A percentile compares a stretch with the other conserved stretches of the same genome.
These are phyloP conservation scores for Epinephelus coioides DNA, from an alignment of 2,797 vertebrate species.

Conservation along the genomic window DNA sequence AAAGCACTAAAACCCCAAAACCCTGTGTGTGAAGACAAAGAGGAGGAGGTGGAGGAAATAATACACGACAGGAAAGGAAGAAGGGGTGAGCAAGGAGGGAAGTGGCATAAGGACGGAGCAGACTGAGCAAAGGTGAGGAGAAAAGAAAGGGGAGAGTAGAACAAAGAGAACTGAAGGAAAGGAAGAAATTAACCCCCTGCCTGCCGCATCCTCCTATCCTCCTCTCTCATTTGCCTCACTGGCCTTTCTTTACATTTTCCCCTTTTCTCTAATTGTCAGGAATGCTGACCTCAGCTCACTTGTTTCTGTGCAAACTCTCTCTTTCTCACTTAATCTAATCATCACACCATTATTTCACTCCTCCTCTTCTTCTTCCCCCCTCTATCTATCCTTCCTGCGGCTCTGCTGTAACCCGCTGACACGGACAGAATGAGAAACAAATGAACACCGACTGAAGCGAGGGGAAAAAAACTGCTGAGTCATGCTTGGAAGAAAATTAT, in stretches of 20 bases:
- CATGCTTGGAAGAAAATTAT: constrained; percentile 64
- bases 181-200: constrained; percentile 28
- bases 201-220: not conserved
- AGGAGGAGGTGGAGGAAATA: not conserved
- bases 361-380: constrained; percentile 31
- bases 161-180: constrained; percentile 22
- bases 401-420: constrained; percentile 54
- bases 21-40: not conserved
- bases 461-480: constrained; percentile 63
- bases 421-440: constrained; percentile 67
- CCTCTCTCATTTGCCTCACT: constrained; percentile 40
- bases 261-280: constrained; percentile 77
- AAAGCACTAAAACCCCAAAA: constrained; percentile 13
- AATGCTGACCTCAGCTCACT: constrained; percentile 82
- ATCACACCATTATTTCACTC: constrained; percentile 75
- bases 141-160: not conserved
- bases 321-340: constrained; percentile 81
- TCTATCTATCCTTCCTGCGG: constrained; percentile 34
- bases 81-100: not conserved
- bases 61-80: not conserved
- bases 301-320: constrained; percentile 78
- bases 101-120: not conserved
- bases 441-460: constrained; percentile 49
- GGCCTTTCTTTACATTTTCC: constrained; percentile 57
- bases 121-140: constrained; percentile 8